Conservation (phyloP, 2,888 invertebrate genomes). For the Patella pellucida region DNA sequence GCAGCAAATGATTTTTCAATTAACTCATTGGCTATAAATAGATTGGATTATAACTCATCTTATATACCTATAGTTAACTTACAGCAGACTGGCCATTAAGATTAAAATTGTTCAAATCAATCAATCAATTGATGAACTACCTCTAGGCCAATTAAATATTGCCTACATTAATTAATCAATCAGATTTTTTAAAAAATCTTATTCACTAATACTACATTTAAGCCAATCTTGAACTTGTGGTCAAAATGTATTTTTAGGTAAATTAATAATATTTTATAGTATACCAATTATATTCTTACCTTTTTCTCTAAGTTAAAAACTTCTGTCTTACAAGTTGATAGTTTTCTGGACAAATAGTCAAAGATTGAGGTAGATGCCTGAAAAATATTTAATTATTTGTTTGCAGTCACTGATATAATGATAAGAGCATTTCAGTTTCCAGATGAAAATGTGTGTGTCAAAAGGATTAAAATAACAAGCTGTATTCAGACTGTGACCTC, state of each 20-base stretch:
- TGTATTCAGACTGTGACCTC: background rate
- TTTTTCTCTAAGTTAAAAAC: conserved; percentile 49
- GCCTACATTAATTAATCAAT: background rate
- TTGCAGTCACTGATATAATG: too few species aligned
- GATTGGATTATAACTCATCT: too few species aligned
- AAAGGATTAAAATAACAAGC: background rate
- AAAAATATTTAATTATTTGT: background rate
- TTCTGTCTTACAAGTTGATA: conserved; percentile 46
- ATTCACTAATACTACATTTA: too few species aligned
- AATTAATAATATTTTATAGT: background rate
- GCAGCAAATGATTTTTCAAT: too few species aligned
- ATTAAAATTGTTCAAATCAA: too few species aligned
- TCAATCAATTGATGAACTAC: too few species aligned
- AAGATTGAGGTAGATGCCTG: conserved; percentile 32
- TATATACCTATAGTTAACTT: too few species aligned
- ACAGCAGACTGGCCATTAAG: too few species aligned
- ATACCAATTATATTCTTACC: conserved; percentile 33
- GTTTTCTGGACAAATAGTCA: conserved; percentile 45
- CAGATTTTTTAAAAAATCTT: background rate
- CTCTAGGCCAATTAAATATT: background rate
- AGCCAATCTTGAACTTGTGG: too few species aligned
- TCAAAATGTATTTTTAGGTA: background rate
- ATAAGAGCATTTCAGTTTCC: too few species aligned
- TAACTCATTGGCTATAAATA: too few species aligned
- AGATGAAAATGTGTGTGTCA: too few species aligned